These are phyloP conservation scores for Peromyscus eremicus DNA, from an alignment of 2,797 vertebrate species.

Conservation along the genomic window DNA sequence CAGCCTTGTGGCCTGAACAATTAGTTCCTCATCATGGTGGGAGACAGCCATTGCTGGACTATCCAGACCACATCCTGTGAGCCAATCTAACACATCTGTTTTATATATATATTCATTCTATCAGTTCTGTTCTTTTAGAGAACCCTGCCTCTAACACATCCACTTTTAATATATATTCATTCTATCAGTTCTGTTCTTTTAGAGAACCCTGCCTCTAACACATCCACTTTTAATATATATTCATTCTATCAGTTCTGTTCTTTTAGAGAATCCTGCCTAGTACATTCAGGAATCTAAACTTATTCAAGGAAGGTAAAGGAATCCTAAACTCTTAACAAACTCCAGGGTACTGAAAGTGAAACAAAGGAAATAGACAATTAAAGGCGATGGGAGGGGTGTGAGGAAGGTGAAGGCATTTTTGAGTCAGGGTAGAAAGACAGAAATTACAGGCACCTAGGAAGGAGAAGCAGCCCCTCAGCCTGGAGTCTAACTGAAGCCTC, in stretches of 20 bases:
- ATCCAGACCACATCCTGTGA: background rate
- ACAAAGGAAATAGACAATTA: fast-evolving
- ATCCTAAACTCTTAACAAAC: background rate
- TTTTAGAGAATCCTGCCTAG: background rate
- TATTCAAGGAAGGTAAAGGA: background rate
- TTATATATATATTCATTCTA: no score
- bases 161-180: background rate
- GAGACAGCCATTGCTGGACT: background rate
- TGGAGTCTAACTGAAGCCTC: background rate
- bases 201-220: background rate
- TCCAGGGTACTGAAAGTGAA: background rate
- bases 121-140: no score
- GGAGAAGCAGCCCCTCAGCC: background rate
- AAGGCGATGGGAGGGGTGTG: fast-evolving
- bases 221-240: background rate
- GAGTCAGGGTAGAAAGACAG: background rate
- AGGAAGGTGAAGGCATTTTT: no score
- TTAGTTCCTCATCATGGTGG: background rate
- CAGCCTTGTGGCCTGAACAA: background rate
- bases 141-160: background rate
- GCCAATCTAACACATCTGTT: background rate
- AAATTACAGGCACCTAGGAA: background rate
- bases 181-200: no score
- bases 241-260: background rate
- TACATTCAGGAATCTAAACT: background rate